These are phyloP conservation scores for Taurulus bubalis DNA, from an alignment of 2,113 vertebrate species.

Conservation along the genomic window DNA sequence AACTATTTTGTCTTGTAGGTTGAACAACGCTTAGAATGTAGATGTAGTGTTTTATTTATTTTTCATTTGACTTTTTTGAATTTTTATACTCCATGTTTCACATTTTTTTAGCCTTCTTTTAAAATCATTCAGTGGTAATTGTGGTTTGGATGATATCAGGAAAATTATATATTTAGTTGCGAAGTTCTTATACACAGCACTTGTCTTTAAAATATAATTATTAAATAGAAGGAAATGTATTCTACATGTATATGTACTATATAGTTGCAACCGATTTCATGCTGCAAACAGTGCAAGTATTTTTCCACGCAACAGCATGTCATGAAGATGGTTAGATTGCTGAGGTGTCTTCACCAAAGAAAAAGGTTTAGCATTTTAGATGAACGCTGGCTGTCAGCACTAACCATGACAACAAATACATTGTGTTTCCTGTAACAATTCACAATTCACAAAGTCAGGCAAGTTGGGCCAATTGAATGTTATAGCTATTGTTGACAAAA, in stretches of 20 bases:
- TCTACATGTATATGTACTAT: too few species aligned
- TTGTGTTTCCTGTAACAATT: not conserved
- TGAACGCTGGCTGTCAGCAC: not conserved
- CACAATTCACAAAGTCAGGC: not conserved
- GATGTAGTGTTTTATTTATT: not conserved
- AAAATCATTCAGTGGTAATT: not conserved
- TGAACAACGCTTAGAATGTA: not conserved
- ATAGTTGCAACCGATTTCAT: too few species aligned
- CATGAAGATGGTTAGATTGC: too few species aligned
- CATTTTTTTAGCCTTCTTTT: not conserved
- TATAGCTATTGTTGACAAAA: not conserved
- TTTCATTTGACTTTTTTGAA: not conserved
- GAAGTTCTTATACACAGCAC: not conserved
- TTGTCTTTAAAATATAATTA: too few species aligned
- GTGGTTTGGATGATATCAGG: not conserved
- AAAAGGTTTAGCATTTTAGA: not conserved
- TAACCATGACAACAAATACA: not conserved
- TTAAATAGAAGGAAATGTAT: not conserved
- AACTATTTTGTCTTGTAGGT: not conserved
- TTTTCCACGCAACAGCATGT: too few species aligned
- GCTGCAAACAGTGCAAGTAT: too few species aligned
- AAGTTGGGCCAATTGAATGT: too few species aligned
- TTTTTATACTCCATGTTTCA: too few species aligned
- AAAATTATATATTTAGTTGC: not conserved
- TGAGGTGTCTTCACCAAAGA: too few species aligned